These are phyloP conservation scores for Pseudolycoriella hygida DNA, from an alignment of 2,888 invertebrate genomes.

Conservation along the genomic window DNA sequence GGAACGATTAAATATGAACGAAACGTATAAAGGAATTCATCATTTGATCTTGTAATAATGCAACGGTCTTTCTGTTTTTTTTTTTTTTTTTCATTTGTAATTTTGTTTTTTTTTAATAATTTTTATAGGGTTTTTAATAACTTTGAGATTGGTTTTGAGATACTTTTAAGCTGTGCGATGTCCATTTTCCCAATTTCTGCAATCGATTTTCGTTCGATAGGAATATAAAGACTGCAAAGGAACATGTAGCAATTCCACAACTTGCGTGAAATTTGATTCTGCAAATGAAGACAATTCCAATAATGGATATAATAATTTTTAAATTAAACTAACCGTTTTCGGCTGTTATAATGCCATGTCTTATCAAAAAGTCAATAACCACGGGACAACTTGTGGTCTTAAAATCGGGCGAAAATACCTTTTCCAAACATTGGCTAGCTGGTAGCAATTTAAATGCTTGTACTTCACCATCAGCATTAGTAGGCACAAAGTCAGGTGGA, in stretches of 20 bases:
- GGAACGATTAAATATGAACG: too few species aligned
- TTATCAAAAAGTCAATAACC: constrained; percentile 77
- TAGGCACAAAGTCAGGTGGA: constrained; percentile 77
- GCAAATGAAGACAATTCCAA: constrained; percentile 31
- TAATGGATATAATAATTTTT: too few species aligned
- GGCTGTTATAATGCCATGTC: constrained; percentile 75
- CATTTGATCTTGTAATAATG: too few species aligned
- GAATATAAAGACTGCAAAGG: constrained; percentile 70
- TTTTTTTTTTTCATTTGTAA: too few species aligned
- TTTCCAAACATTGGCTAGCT: constrained; percentile 64
- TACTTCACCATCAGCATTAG: constrained; percentile 87
- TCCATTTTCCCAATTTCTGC: constrained; percentile 5
- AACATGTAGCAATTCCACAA: constrained; percentile 74
- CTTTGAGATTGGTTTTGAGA: too few species aligned
- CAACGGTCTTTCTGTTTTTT: too few species aligned
- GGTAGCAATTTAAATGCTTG: constrained; percentile 76
- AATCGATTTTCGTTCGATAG: constrained; percentile 21
- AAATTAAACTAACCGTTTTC: constrained; percentile 53
- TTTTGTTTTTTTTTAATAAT: too few species aligned
- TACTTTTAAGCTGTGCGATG: too few species aligned
- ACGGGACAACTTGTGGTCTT: constrained; percentile 90
- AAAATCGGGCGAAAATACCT: constrained; percentile 66
- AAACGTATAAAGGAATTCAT: too few species aligned
- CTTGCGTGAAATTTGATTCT: constrained; percentile 70
- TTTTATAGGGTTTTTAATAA: too few species aligned